Evolutionary conservation across 2,888 invertebrate genomes (phyloP).

Genomic region (Dioctria rufipes): DNA sequence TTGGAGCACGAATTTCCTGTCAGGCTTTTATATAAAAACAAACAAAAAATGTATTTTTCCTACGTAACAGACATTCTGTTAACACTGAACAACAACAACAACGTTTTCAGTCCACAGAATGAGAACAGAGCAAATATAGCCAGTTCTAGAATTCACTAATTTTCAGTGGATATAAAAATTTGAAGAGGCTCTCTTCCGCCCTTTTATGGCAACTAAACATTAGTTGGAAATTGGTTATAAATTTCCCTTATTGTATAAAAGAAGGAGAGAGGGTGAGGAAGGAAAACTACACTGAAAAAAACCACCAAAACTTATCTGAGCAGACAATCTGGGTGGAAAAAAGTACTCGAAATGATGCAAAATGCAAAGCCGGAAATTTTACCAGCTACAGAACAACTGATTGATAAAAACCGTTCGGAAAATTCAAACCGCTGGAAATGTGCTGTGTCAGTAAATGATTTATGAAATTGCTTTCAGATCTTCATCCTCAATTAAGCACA

Average conservation of each 20-base stretch:
- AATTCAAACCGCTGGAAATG: slow-evolving; percentile 45
- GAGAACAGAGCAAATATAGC: not conserved
- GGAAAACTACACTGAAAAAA: slow-evolving; percentile 6
- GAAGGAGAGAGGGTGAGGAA: not conserved
- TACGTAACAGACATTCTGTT: not conserved
- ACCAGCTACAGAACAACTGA: slow-evolving; percentile 43
- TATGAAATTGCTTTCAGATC: slow-evolving; percentile 68
- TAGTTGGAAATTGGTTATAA: slow-evolving; percentile 4
- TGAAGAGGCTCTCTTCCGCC: not conserved
- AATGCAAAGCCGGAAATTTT: slow-evolving; percentile 43
- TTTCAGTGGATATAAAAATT: not conserved
- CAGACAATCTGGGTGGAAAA: slow-evolving; percentile 19
- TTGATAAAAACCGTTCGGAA: slow-evolving; percentile 46
- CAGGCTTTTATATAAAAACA: not conserved
- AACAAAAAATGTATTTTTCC: not conserved
- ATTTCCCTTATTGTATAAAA: not conserved
- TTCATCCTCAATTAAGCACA: slow-evolving; percentile 64
- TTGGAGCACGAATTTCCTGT: not conserved
- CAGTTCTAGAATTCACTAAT: not conserved
- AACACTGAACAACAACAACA: not conserved
- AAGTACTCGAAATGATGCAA: slow-evolving; percentile 8
- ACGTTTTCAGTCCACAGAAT: not conserved
- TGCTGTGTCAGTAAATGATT: slow-evolving; percentile 67
- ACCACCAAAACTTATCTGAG: slow-evolving; percentile 25
- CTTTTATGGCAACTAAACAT: not conserved